Conservation (phyloP, 2,797 vertebrate species). For the Manis crassicaudata region DNA sequence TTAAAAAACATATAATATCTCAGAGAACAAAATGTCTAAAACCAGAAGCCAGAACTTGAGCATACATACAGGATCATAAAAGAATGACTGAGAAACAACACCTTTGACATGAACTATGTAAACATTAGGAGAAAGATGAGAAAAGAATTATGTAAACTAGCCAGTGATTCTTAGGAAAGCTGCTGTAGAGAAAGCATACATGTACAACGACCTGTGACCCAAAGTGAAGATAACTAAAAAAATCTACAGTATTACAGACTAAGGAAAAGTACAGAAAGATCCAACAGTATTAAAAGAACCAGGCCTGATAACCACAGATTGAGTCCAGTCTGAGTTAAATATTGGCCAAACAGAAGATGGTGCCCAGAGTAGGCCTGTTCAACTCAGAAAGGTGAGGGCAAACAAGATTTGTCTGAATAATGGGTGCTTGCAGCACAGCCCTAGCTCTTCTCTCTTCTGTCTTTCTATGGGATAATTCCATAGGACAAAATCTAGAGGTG, state of each 20-base stretch:
- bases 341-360: not conserved
- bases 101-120: not conserved
- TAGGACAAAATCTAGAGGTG: not conserved
- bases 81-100: not conserved
- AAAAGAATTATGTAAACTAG: not conserved
- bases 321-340: not conserved
- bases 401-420: not conserved
- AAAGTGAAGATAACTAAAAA: not conserved
- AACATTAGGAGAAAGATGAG: not conserved
- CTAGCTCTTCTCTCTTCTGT: not conserved
- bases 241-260: not conserved
- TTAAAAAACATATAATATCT: not conserved
- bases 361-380: not conserved
- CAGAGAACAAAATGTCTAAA: not conserved
- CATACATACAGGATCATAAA: not conserved
- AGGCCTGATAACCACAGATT: not conserved
- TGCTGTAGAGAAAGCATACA: not conserved
- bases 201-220: not conserved
- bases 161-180: not conserved
- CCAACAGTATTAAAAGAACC: not conserved
- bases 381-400: not conserved
- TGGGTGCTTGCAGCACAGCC: not conserved
- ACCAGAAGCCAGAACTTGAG: not conserved
- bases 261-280: slow-evolving; percentile 21
- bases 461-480: not conserved